phyloP scores from a whole-genome alignment of 2,113 vertebrate genomes.

The Pygoscelis adeliae region DNA sequence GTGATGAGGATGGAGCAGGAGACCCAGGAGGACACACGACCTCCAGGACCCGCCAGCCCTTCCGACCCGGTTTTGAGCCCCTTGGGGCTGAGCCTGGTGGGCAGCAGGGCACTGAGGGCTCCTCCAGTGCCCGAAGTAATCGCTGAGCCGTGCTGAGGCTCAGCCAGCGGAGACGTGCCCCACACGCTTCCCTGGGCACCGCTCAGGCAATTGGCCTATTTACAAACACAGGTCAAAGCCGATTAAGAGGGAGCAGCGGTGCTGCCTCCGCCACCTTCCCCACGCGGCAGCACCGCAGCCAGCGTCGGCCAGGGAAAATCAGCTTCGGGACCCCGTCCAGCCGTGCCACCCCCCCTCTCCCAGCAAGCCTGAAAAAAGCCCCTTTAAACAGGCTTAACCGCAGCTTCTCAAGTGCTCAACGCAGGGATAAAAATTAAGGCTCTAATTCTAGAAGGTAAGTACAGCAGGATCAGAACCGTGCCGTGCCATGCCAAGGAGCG shows the following conservation, averaged over 20 bases:
- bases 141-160: neutral
- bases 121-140: rapidly evolving
- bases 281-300: rapidly evolving
- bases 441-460: conserved; percentile 73
- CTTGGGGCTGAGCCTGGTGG: neutral
- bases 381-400: conserved; percentile 53
- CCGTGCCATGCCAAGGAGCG: rapidly evolving
- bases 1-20: neutral
- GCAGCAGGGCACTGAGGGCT: neutral
- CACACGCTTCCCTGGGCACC: neutral
- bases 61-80: rapidly evolving
- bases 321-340: conserved; percentile 5
- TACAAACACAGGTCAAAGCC: neutral
- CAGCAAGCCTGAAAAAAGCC: conserved; percentile 31
- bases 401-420: conserved; percentile 64
- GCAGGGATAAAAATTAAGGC: conserved; percentile 61
- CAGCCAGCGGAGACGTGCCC: neutral
- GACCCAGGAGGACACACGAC: neutral
- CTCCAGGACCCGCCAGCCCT: neutral
- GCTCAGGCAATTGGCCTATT: conserved; percentile 45
- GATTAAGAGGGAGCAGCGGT: conserved; percentile 8
- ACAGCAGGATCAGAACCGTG: conserved; percentile 29
- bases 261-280: neutral
- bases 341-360: neutral
- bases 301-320: neutral